phyloP scores from a whole-genome alignment of 1,140 invertebrate species.

The Lordiphosa stackelbergi region DNA sequence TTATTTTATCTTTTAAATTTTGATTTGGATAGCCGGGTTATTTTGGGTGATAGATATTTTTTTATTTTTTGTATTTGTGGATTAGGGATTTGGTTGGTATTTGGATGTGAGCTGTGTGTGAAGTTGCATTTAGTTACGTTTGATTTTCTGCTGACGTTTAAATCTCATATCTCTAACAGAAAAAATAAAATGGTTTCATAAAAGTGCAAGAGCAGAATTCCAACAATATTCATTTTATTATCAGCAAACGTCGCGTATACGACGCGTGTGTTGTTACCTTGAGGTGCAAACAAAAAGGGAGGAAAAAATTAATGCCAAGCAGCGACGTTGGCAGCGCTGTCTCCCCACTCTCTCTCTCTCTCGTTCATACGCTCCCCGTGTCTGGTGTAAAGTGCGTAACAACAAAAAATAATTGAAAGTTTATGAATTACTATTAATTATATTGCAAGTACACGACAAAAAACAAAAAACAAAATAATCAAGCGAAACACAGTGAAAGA shows the following conservation, averaged over 20 bases:
- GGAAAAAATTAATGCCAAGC: conserved; percentile 44
- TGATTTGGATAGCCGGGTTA: too few species aligned
- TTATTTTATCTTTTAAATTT: too few species aligned
- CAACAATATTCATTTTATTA: conserved; percentile 14
- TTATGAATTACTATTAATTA: conserved; percentile 61
- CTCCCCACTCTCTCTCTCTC: background rate
- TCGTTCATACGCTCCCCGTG: conserved; percentile 2
- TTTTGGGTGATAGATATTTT: too few species aligned
- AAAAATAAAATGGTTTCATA: conserved; percentile 2
- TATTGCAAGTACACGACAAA: conserved; percentile 53
- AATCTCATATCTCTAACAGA: too few species aligned
- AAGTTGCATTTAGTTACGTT: conserved; percentile 13
- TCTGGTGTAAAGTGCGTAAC: conserved; percentile 44
- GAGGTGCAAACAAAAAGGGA: conserved; percentile 21
- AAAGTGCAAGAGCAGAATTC: conserved; percentile 5
- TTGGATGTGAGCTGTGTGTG: too few species aligned
- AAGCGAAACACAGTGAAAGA: conserved; percentile 60
- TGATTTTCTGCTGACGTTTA: conserved; percentile 35
- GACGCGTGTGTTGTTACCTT: conserved; percentile 54
- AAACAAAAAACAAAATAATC: conserved; percentile 60
- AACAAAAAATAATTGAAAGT: conserved; percentile 31
- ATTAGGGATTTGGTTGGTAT: too few species aligned
- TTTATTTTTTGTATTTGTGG: too few species aligned
- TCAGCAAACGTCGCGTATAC: conserved; percentile 44
- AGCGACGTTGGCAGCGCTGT: conserved; percentile 11